Base-by-base conservation (phyloP, 2,888 invertebrate genomes). In the Hypsopygia costalis region DNA sequence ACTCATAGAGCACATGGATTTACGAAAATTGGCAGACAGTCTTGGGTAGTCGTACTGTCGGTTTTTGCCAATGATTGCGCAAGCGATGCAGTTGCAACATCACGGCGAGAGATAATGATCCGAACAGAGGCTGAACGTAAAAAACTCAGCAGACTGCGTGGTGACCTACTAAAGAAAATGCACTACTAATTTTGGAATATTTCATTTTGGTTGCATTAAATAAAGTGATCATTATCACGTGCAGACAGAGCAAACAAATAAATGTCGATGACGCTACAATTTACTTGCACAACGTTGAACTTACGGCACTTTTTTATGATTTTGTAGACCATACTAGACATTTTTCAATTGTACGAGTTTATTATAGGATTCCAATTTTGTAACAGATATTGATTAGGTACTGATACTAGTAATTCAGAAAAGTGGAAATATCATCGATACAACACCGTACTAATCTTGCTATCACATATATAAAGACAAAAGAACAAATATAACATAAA, bases 51-150 rank as follows among this genome's bases (percentile, higher is more conserved):
- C 49, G 52, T 54, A 62, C 58, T 60, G 67, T 64, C 60, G 67
- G 56, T 72, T 75, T 73, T 69, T 68, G 77, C 69, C 69, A 73
- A 62, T 41, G 44, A 55, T 83, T 85, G 67, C 72, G 63, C 58
- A 80, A 83, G 58, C 55, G 55, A 46, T 73, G 71, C 67, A 72
- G 69, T 74, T 79, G 75, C 75, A 78, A 69, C 75, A 78, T 62
- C 58, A 60, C 50, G 43, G 46, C 44, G 46, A 47, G 52, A 59
- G 69, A 70, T 73, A 69, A 71, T 68, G 66, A 72, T 62, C 69
- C 51, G 45, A 55, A 58, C 57, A 58, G 56, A 55, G 46, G 51
- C 54, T 46, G 49, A 45, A 49, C 52, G 51, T 57, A 69, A 66
- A 63, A 65, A 56, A 43, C 49, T 25, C 46, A 21, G 46, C 36